Percentiles rank a stretch among this genome's conserved stretches.
These are phyloP conservation scores for Trissolcus brochymenae DNA, from an alignment of 2,888 invertebrate genomes.

Conservation along the genomic window DNA sequence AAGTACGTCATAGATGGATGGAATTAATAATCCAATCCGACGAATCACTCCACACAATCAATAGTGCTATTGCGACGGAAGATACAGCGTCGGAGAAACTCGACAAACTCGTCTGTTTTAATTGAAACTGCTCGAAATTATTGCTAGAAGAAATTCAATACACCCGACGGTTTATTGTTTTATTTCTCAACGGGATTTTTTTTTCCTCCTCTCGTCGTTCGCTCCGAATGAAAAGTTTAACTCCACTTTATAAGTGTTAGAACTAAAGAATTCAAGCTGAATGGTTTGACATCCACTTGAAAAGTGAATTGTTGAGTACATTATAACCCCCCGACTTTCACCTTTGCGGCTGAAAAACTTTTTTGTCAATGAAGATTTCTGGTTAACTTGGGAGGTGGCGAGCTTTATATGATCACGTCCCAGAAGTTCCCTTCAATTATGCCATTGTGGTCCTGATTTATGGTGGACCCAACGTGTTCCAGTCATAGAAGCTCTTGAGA, in stretches of 20 bases:
- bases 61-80: neutral
- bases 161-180: no score
- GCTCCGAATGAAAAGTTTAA: no score
- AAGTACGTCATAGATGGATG: conserved; percentile 22
- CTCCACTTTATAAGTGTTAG: no score
- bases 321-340: no score
- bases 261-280: no score
- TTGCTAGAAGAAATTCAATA: no score
- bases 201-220: no score
- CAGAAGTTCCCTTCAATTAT: neutral
- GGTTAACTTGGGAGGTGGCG: neutral
- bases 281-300: no score
- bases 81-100: neutral
- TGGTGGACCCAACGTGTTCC: neutral
- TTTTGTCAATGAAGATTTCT: no score
- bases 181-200: no score
- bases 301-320: no score
- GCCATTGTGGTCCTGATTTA: conserved; percentile 1
- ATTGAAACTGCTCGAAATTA: neutral
- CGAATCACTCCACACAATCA: conserved; percentile 8
- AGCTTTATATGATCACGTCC: neutral
- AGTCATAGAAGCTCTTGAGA: neutral
- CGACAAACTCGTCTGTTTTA: neutral
- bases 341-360: neutral
- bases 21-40: conserved; percentile 26